Percentiles rank a stretch among this genome's conserved stretches.
These are phyloP conservation scores for Dasysyrphus albostriatus DNA, from an alignment of 2,888 invertebrate species.

Conservation along the genomic window DNA sequence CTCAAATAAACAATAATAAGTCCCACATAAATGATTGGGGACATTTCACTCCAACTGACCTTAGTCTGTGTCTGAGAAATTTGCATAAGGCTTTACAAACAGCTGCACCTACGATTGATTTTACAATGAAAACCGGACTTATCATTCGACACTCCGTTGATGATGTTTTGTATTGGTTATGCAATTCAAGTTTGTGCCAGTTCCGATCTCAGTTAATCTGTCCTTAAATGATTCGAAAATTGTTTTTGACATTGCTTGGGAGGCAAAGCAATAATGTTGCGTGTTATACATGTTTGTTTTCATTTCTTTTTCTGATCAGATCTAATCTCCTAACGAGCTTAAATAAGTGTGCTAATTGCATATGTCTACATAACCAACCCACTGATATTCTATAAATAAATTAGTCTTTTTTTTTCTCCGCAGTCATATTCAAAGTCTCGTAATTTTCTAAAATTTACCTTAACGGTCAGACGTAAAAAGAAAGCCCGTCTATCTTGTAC, in stretches of 20 bases:
- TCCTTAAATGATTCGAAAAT: conserved; percentile 25
- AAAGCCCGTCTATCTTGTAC: conserved; percentile 63
- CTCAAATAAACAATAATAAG: conserved; percentile 52
- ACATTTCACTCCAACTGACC: conserved; percentile 49
- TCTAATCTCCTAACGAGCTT: not conserved
- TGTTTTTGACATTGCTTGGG: conserved; percentile 27
- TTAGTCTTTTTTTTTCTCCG: conserved; percentile 7
- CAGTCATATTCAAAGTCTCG: not conserved
- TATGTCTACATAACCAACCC: conserved; percentile 26
- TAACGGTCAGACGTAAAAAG: conserved; percentile 60
- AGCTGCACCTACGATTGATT: conserved; percentile 57
- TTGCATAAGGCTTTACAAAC: conserved; percentile 57
- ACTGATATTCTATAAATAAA: conserved; percentile 25
- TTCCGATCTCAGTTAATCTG: conserved; percentile 60
- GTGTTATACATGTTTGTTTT: not conserved
- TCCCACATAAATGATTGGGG: conserved; percentile 48
- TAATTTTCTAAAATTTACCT: conserved; percentile 67
- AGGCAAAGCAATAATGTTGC: not conserved
- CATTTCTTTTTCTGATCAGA: conserved; percentile 1
- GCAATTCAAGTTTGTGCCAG: conserved; percentile 44
- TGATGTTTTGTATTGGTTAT: conserved; percentile 38
- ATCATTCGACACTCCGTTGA: not conserved
- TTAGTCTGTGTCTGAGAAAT: conserved; percentile 58
- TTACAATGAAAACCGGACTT: conserved; percentile 40
- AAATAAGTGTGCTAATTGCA: conserved; percentile 54